Base-by-base conservation (phyloP, 2,113 vertebrate species). In the Grallaria varia region DNA sequence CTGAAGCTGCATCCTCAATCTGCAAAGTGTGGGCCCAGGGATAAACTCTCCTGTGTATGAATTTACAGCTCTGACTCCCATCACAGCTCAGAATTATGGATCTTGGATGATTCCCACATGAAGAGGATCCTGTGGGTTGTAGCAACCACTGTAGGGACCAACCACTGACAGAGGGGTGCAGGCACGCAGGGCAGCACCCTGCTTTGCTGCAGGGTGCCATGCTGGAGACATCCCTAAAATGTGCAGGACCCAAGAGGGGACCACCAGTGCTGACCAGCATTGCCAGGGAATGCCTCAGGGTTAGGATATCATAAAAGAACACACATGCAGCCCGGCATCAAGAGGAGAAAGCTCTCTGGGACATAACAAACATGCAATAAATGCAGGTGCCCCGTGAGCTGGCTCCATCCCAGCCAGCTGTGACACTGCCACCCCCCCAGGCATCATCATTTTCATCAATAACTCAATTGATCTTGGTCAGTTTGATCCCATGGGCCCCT, bases 301-400 rank as follows among this genome's bases (percentile, higher is more conserved):
- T 12, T 40, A 55, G 75, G 47, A 28, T 39, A 55, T 31, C 5
- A 1, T 10, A 15, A 42, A 59, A 79, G 63, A 58, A 80, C 59
- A 23, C 0, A 5, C 0, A 0, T 39, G 49, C 68, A 84, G 47
- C 60, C 50, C n/a, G 56, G 58, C 3, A 2, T n/a, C 14, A 2
- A 37, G 69, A 59, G 19, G 17, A 80, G 25, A 24, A 67, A 77
- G 7, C 50, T 69, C 40, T 69, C 55, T 56, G 55, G 40, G 64
- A 23, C 81, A 12, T 47, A 47, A 66, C 0, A 3, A 66, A 13
- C 2, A 8, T 1, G 2, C 8, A 58, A 18, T 42, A 86, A 83
- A 28, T 55, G 52, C 39, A 68, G 44, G 47, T 76, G 55, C 17
- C 31, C 55, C 52, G 27, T 1, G 9, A 64, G 63, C 33, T 69